Percentiles rank a stretch among this genome's conserved stretches.
These are phyloP conservation scores for Petrosia ficiformis DNA, from an alignment of 37 sponge, comb jelly and placozoan species.

Conservation along the genomic window DNA sequence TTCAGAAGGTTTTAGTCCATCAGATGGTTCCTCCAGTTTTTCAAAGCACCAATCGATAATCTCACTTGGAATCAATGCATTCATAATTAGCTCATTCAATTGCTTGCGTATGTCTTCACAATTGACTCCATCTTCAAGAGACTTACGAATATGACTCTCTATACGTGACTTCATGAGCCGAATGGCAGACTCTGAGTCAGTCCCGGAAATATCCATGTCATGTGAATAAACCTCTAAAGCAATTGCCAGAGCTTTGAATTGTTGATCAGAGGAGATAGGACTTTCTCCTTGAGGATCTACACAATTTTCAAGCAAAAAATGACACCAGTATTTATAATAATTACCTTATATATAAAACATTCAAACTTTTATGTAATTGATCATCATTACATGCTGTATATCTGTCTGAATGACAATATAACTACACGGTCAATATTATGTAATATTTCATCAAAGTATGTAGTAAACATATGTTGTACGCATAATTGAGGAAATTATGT, in stretches of 20 bases:
- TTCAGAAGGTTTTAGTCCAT: background rate
- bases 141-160: background rate
- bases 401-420: too few relatives aligned
- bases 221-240: background rate
- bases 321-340: too few relatives aligned
- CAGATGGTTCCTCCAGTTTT: background rate
- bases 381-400: too few relatives aligned
- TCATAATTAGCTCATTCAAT: background rate
- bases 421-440: too few relatives aligned
- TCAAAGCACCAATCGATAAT: slow-evolving; percentile 1
- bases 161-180: background rate
- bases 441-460: too few relatives aligned
- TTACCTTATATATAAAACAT: too few relatives aligned
- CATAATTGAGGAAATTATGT: too few relatives aligned
- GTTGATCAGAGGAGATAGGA: background rate
- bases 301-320: too few relatives aligned
- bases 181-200: background rate
- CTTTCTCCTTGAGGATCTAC: too few relatives aligned
- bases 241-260: background rate
- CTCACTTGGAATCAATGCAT: background rate
- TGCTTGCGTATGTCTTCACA: background rate
- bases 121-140: background rate
- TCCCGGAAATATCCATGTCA: background rate
- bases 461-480: too few relatives aligned
- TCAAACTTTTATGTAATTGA: too few relatives aligned